A percentile compares a stretch with the other conserved stretches of the same genome.
phyloP scores from a whole-genome alignment of 92 coral and sea anemone species.

The Zoanthus solanderi region DNA sequence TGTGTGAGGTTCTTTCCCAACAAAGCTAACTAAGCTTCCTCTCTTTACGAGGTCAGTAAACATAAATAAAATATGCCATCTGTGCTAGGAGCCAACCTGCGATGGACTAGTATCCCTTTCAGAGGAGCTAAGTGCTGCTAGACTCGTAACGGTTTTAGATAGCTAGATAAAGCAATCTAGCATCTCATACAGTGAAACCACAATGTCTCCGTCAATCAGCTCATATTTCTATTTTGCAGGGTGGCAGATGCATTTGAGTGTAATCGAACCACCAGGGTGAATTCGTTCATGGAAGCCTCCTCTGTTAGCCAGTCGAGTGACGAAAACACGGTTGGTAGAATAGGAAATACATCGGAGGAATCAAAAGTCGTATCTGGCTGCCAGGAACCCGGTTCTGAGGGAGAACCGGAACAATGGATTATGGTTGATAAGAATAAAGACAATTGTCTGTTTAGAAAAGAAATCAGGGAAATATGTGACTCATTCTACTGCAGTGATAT shows the following conservation, averaged over 20 bases:
- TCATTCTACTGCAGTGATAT: conserved; percentile 63
- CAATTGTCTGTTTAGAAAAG: conserved; percentile 59
- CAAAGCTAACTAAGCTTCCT: too few relatives aligned
- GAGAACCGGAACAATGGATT: conserved; percentile 71
- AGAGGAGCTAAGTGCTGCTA: too few relatives aligned
- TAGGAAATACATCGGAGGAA: background rate
- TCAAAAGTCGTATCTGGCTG: background rate
- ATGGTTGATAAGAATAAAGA: conserved; percentile 57
- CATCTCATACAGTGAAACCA: too few relatives aligned
- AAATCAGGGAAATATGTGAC: conserved; percentile 71
- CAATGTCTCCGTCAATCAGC: background rate
- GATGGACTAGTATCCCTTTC: too few relatives aligned
- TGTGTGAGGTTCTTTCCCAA: too few relatives aligned
- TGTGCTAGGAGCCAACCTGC: too few relatives aligned
- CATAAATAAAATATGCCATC: too few relatives aligned
- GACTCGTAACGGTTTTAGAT: too few relatives aligned
- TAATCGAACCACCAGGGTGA: background rate
- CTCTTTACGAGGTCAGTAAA: too few relatives aligned
- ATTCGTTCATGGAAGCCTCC: background rate
- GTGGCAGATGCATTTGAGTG: background rate
- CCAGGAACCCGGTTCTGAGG: conserved; percentile 33
- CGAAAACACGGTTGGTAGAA: conserved; percentile 23
- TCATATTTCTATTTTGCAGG: background rate
- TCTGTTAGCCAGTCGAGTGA: background rate
- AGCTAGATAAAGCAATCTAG: too few relatives aligned